A percentile compares a stretch with the other conserved stretches of the same genome.
Conservation (phyloP, 1,140 invertebrate genomes). For the Himalopsyche phryganea region DNA sequence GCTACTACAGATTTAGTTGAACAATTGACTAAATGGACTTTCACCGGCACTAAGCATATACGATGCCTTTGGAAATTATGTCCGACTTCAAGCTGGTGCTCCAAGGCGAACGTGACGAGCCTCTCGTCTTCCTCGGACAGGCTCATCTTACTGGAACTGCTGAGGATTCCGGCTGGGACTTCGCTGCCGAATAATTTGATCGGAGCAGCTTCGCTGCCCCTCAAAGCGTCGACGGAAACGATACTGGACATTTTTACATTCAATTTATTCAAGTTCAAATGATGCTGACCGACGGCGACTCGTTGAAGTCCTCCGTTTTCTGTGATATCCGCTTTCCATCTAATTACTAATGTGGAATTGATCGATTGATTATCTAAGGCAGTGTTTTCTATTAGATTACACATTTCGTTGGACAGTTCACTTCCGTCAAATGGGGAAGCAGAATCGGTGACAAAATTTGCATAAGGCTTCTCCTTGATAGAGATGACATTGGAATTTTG, state of each 20-base stretch:
- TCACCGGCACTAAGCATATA: constrained; percentile 54
- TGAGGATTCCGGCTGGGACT: not conserved
- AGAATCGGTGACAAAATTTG: constrained; percentile 44
- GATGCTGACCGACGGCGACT: constrained; percentile 51
- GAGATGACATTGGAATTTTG: constrained; percentile 21
- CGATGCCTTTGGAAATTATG: constrained; percentile 52
- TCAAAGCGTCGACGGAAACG: not conserved
- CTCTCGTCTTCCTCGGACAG: constrained; percentile 39
- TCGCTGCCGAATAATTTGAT: constrained; percentile 23
- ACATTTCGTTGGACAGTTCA: constrained; percentile 5
- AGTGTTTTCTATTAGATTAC: constrained; percentile 2
- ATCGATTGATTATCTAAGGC: constrained; percentile 36
- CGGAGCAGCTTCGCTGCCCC: constrained; percentile 1
- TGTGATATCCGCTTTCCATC: constrained; percentile 52
- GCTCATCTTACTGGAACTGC: not conserved
- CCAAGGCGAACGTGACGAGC: constrained; percentile 50
- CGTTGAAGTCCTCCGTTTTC: constrained; percentile 41
- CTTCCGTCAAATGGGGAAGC: constrained; percentile 38
- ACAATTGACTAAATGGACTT: constrained; percentile 52
- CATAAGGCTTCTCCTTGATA: constrained; percentile 41
- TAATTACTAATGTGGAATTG: constrained; percentile 50
- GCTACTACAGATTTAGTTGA: constrained; percentile 45
- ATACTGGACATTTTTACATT: constrained; percentile 39
- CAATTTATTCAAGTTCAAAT: constrained; percentile 49
- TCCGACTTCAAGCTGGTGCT: constrained; percentile 48